Conservation (phyloP, 1,140 invertebrate genomes). For the Drosophila murphyi region DNA sequence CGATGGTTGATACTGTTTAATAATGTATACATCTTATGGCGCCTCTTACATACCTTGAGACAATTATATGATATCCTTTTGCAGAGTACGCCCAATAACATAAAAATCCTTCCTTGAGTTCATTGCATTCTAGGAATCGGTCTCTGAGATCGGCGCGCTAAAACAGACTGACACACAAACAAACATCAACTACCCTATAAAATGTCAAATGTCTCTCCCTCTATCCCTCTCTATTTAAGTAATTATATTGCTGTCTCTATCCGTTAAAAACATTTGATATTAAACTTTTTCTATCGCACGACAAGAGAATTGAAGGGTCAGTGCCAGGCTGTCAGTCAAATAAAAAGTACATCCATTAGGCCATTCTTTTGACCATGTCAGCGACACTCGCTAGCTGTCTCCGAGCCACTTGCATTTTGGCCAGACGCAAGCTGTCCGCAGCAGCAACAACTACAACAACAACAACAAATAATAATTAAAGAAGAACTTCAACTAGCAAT, state of each 20-base stretch:
- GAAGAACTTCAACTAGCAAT: conserved; percentile 31
- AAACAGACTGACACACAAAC: too few species aligned
- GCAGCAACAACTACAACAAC: conserved; percentile 10
- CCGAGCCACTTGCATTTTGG: conserved; percentile 30
- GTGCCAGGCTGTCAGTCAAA: conserved; percentile 31
- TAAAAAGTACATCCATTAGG: conserved; percentile 59
- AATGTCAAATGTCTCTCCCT: not conserved
- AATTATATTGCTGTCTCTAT: conserved; percentile 6
- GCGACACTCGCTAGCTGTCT: conserved; percentile 41
- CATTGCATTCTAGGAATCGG: too few species aligned
- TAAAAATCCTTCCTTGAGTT: too few species aligned
- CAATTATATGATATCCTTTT: not conserved
- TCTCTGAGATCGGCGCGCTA: too few species aligned
- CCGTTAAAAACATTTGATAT: not conserved
- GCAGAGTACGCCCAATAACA: too few species aligned
- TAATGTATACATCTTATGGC: too few species aligned
- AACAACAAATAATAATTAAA: conserved; percentile 26
- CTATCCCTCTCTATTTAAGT: conserved; percentile 23
- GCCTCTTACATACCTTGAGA: too few species aligned
- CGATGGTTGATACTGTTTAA: too few species aligned
- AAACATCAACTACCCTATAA: too few species aligned
- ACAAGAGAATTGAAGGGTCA: conserved; percentile 36
- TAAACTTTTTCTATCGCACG: conserved; percentile 9
- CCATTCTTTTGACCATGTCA: conserved; percentile 42
- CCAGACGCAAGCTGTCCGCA: conserved; percentile 37